A percentile compares a stretch with the other conserved stretches of the same genome.
Conservation (phyloP, 1,140 invertebrate species). For the Drosophila varians region DNA sequence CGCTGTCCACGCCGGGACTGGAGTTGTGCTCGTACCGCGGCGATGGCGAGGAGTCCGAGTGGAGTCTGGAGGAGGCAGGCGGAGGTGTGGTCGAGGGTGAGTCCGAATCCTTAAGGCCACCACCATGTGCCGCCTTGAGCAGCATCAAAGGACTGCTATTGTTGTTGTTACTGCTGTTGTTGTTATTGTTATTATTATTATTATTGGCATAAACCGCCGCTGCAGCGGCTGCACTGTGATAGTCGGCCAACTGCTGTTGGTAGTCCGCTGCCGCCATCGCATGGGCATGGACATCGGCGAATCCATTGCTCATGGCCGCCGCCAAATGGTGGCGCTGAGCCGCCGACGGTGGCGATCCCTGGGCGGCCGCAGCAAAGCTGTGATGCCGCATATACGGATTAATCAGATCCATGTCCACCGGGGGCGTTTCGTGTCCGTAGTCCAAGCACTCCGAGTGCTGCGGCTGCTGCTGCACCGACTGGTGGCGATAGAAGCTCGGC, state of each 20-base stretch:
- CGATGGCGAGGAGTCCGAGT: conserved; percentile 80
- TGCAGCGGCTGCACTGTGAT: conserved; percentile 75
- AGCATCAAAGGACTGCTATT: conserved; percentile 68
- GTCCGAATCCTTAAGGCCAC: conserved; percentile 55
- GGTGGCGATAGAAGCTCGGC: conserved; percentile 56
- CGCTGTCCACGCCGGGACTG: conserved; percentile 80
- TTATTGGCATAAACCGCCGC: conserved; percentile 75
- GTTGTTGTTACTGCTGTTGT: conserved; percentile 70
- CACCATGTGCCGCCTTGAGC: conserved; percentile 60
- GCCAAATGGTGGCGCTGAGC: conserved; percentile 70
- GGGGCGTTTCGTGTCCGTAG: conserved; percentile 37
- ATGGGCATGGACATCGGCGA: conserved; percentile 68
- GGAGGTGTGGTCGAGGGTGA: conserved; percentile 74
- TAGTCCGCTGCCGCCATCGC: conserved; percentile 74
- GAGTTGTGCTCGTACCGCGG: conserved; percentile 81
- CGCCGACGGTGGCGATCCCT: conserved; percentile 64
- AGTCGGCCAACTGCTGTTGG: conserved; percentile 76
- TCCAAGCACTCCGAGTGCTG: conserved; percentile 45
- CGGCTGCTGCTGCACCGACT: conserved; percentile 23
- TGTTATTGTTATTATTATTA: conserved; percentile 52
- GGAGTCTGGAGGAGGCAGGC: conserved; percentile 67
- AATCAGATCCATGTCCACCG: conserved; percentile 71
- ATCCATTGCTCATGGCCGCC: conserved; percentile 64
- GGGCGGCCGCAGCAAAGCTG: conserved; percentile 69
- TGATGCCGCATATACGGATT: conserved; percentile 83